phyloP scores from a whole-genome alignment of 2,113 vertebrate species.

The Podiceps cristatus region DNA sequence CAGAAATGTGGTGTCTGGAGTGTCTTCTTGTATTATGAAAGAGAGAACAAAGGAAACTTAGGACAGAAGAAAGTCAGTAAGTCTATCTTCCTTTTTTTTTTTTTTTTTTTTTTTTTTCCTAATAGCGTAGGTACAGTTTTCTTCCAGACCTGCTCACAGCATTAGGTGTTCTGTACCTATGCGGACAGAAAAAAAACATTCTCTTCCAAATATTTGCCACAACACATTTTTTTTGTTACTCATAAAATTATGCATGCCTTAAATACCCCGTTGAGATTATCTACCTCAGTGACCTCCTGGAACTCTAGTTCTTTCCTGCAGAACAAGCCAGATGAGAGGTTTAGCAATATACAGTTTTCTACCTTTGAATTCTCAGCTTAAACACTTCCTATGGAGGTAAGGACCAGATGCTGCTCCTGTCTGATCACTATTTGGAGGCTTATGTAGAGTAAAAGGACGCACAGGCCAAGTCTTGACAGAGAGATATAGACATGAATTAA shows the following conservation, averaged over 20 bases:
- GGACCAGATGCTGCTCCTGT: neutral
- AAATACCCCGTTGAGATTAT: neutral
- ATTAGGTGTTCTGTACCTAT: neutral
- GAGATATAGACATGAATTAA: neutral
- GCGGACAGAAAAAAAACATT: neutral
- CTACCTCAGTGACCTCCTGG: neutral
- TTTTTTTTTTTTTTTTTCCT: neutral
- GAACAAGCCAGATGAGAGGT: neutral
- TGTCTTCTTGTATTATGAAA: constrained; percentile 50
- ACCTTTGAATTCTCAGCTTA: neutral
- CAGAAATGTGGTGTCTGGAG: constrained; percentile 51
- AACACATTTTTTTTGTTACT: neutral
- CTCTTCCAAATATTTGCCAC: neutral
- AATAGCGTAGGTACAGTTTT: neutral
- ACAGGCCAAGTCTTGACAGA: neutral
- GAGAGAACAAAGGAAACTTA: constrained; percentile 1
- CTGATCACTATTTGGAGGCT: neutral
- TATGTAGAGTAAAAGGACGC: neutral
- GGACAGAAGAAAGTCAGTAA: constrained; percentile 31
- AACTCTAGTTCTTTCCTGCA: neutral
- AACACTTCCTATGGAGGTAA: neutral
- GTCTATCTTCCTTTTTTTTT: neutral
- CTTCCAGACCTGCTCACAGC: neutral
- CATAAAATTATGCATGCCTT: neutral
- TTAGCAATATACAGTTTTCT: neutral